Conservation (phyloP, 2,888 invertebrate species). For the Nematopogon swammerdamellus region DNA sequence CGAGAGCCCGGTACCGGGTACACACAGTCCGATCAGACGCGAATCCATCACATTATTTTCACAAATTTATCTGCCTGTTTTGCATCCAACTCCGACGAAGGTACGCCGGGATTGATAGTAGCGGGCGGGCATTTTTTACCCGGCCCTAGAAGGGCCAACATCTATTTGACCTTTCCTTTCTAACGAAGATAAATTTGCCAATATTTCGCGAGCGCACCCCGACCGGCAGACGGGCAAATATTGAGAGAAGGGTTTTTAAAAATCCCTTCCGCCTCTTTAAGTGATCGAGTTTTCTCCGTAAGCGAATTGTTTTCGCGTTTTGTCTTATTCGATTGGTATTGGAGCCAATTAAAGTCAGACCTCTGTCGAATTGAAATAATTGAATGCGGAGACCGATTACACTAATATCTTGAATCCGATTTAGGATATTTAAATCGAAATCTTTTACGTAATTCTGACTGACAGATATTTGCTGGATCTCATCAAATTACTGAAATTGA, state of each 20-base stretch:
- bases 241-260: neutral
- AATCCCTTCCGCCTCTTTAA: neutral
- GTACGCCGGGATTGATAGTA: constrained; percentile 5
- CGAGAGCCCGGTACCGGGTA: too few species aligned
- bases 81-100: neutral
- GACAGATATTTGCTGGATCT: too few species aligned
- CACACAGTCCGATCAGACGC: too few species aligned
- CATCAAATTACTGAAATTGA: too few species aligned
- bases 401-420: too few species aligned
- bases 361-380: too few species aligned
- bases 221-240: neutral
- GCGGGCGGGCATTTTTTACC: constrained; percentile 9
- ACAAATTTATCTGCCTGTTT: neutral
- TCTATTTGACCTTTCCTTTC: constrained; percentile 5
- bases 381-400: too few species aligned
- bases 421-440: too few species aligned
- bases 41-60: too few species aligned
- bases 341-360: neutral
- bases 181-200: constrained; percentile 14
- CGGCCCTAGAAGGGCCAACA: constrained; percentile 5
- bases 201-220: constrained; percentile 8
- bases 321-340: neutral
- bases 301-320: neutral
- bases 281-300: neutral
- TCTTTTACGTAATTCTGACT: too few species aligned